Percentiles rank a stretch among this genome's conserved stretches.
These are phyloP conservation scores for Triplophysa tibetana DNA, from an alignment of 2,113 vertebrate species.

Conservation along the genomic window DNA sequence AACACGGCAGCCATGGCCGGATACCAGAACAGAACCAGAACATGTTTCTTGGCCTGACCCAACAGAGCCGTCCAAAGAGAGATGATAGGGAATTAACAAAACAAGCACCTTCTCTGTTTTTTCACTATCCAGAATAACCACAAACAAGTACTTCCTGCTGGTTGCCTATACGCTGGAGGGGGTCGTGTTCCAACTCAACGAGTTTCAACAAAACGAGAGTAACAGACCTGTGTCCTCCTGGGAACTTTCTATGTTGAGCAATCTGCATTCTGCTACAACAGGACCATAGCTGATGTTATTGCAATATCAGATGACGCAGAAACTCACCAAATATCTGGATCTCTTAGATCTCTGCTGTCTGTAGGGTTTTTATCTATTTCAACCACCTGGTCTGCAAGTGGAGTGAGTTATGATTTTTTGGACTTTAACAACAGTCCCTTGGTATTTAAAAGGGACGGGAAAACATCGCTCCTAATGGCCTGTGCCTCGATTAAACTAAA, in stretches of 20 bases:
- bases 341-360: not conserved
- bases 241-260: conserved; percentile 28
- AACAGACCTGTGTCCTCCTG: conserved; percentile 29
- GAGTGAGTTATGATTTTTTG: conserved; percentile 28
- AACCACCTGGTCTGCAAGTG: conserved; percentile 9
- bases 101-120: not conserved
- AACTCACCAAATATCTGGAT: not conserved
- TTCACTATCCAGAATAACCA: conserved; percentile 21
- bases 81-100: not conserved
- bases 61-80: not conserved
- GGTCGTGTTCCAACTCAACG: conserved; percentile 2
- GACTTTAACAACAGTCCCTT: conserved; percentile 1
- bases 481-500: conserved; percentile 16
- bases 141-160: conserved; percentile 26
- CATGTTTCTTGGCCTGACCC: not conserved
- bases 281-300: conserved; percentile 21
- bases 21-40: not conserved
- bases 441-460: conserved; percentile 29
- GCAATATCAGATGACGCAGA: conserved; percentile 26
- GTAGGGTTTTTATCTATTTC: not conserved
- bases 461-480: conserved; percentile 17
- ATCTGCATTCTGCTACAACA: conserved; percentile 10
- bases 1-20: conserved; percentile 11
- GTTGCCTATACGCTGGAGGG: conserved; percentile 3
- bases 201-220: conserved; percentile 18